Percentiles rank a stretch among this genome's conserved stretches.
Conservation (phyloP, 1,140 invertebrate species). For the Phthorimaea operculella region DNA sequence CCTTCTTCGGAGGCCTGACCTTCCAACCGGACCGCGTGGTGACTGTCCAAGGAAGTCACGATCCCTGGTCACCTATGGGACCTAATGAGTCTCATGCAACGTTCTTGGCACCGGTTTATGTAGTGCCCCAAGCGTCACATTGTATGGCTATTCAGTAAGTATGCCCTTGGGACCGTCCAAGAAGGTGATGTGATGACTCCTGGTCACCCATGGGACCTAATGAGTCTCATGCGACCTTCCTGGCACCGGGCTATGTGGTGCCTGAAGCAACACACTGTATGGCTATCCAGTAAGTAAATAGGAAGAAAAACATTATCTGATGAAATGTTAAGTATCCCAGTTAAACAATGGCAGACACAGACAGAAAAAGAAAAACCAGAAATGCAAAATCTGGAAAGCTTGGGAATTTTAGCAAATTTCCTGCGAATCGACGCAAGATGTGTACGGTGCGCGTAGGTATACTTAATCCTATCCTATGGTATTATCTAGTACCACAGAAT, state of each 20-base stretch:
- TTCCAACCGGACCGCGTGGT: slow-evolving; percentile 34
- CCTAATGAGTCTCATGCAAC: slow-evolving; percentile 23
- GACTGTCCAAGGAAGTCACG: slow-evolving; percentile 27
- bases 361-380: too few relatives aligned
- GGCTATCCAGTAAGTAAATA: slow-evolving; percentile 35
- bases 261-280: slow-evolving; percentile 33
- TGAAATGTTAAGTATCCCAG: too few relatives aligned
- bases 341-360: too few relatives aligned
- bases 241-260: slow-evolving; percentile 33
- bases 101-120: slow-evolving; percentile 25
- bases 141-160: slow-evolving; percentile 39
- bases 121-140: slow-evolving; percentile 31
- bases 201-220: slow-evolving; percentile 41
- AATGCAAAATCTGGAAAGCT: too few relatives aligned
- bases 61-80: slow-evolving; percentile 43
- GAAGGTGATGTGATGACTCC: slow-evolving; percentile 35
- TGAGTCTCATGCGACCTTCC: slow-evolving; percentile 13
- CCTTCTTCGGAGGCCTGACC: slow-evolving; percentile 31
- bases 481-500: too few relatives aligned
- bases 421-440: too few relatives aligned
- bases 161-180: slow-evolving; percentile 20
- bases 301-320: too few relatives aligned
- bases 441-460: too few relatives aligned
- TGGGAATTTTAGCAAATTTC: too few relatives aligned
- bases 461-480: too few relatives aligned